Percentiles rank a stretch among this genome's conserved stretches.
These are phyloP conservation scores for Neoniphon sammara DNA, from an alignment of 2,797 vertebrate species.

Conservation along the genomic window DNA sequence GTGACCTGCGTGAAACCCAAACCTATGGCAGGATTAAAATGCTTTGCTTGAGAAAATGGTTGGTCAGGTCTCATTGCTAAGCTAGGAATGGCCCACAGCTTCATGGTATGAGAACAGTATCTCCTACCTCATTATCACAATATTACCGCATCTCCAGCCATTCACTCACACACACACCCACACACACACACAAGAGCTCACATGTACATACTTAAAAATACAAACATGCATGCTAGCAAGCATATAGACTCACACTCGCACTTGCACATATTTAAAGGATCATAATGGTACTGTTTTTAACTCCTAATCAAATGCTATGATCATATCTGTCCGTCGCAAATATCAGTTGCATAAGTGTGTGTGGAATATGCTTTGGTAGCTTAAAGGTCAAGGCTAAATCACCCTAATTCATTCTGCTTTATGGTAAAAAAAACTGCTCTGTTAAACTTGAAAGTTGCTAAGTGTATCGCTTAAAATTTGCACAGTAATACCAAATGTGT, in stretches of 20 bases:
- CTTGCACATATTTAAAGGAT: conserved; percentile 3
- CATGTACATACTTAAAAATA: conserved; percentile 37
- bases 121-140: conserved; percentile 80
- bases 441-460: too few species aligned
- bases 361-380: too few species aligned
- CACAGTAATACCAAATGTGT: too few species aligned
- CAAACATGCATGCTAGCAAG: conserved; percentile 10
- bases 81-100: conserved; percentile 67
- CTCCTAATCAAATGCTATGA: too few species aligned
- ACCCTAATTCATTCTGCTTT: too few species aligned
- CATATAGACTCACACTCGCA: too few species aligned
- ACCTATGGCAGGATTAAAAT: conserved; percentile 79
- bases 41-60: conserved; percentile 77
- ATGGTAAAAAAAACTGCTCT: too few species aligned
- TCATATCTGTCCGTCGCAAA: too few species aligned
- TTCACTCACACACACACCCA: conserved; percentile 24
- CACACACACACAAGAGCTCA: conserved; percentile 22
- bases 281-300: too few species aligned
- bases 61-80: conserved; percentile 73
- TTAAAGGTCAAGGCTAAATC: too few species aligned
- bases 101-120: conserved; percentile 76
- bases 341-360: too few species aligned
- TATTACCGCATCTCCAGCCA: conserved; percentile 66
- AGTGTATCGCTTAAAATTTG: too few species aligned
- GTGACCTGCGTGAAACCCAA: conserved; percentile 82